Conservation (phyloP, 2,113 vertebrate genomes). For the Felis catus region DNA sequence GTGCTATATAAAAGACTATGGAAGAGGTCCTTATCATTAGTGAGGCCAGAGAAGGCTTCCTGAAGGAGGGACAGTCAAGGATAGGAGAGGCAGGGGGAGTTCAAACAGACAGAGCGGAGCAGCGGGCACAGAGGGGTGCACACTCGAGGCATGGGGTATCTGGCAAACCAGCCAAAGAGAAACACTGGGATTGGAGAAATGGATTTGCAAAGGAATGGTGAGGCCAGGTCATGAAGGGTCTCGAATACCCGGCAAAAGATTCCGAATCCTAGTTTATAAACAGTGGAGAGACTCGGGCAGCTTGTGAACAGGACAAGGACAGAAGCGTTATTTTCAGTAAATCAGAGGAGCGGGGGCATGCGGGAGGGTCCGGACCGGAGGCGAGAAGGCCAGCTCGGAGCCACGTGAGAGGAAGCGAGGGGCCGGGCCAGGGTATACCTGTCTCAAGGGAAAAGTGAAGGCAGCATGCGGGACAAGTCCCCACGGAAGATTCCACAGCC, state of each 20-base stretch:
- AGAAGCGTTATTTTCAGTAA: neutral
- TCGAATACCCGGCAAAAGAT: neutral
- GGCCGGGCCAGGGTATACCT: too few relatives aligned
- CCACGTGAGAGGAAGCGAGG: neutral
- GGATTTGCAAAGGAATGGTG: neutral
- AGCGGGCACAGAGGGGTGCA: neutral
- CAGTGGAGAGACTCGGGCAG: neutral
- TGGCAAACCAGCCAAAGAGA: neutral
- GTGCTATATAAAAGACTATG: neutral
- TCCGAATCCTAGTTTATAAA: neutral
- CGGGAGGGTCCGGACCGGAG: neutral
- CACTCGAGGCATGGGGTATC: fast-evolving
- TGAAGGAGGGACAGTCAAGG: neutral
- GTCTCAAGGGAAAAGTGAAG: neutral
- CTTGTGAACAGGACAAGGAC: neutral
- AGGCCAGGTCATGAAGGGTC: neutral
- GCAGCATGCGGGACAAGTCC: neutral
- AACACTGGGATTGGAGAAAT: neutral
- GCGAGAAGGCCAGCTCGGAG: neutral
- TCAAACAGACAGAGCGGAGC: neutral
- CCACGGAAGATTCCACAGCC: neutral
- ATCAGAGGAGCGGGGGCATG: neutral
- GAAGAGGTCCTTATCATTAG: neutral
- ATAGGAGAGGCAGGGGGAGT: neutral
- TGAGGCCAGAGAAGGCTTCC: neutral